Conservation (phyloP, 1,140 invertebrate genomes). For the Saccostrea echinata region DNA sequence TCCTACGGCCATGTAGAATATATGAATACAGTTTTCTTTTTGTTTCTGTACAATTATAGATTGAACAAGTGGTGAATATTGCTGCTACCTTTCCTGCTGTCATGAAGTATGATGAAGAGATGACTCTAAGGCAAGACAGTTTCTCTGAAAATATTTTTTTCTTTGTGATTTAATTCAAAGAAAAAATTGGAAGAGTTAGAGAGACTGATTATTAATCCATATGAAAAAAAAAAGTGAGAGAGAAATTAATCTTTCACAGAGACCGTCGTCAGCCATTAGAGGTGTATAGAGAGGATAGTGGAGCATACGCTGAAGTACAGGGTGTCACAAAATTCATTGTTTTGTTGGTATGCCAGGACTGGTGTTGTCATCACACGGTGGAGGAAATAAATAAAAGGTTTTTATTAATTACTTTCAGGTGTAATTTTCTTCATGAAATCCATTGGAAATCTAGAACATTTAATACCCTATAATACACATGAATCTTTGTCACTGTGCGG, state of each 20-base stretch:
- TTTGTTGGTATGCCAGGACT: not conserved
- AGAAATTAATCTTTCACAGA: not conserved
- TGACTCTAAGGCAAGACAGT: not conserved
- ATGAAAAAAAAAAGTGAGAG: too few species aligned
- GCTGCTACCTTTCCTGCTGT: not conserved
- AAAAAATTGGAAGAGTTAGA: too few species aligned
- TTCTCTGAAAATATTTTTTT: too few species aligned
- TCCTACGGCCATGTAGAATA: too few species aligned
- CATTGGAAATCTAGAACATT: too few species aligned
- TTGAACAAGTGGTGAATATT: not conserved
- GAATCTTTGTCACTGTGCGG: too few species aligned
- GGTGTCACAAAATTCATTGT: not conserved
- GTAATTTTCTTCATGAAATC: too few species aligned
- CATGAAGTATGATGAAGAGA: not conserved
- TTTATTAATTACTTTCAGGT: too few species aligned
- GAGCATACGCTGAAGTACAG: not conserved
- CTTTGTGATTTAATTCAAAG: too few species aligned
- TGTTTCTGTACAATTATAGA: not conserved
- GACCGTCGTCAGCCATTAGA: not conserved
- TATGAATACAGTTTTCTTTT: too few species aligned
- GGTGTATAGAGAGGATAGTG: not conserved
- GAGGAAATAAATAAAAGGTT: slow-evolving; percentile 18
- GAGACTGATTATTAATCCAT: too few species aligned
- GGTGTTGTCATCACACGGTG: not conserved
- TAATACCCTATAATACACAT: too few species aligned